These are phyloP conservation scores for Lasioglossum oenotherae DNA, from an alignment of 2,888 invertebrate genomes.

Conservation along the genomic window DNA sequence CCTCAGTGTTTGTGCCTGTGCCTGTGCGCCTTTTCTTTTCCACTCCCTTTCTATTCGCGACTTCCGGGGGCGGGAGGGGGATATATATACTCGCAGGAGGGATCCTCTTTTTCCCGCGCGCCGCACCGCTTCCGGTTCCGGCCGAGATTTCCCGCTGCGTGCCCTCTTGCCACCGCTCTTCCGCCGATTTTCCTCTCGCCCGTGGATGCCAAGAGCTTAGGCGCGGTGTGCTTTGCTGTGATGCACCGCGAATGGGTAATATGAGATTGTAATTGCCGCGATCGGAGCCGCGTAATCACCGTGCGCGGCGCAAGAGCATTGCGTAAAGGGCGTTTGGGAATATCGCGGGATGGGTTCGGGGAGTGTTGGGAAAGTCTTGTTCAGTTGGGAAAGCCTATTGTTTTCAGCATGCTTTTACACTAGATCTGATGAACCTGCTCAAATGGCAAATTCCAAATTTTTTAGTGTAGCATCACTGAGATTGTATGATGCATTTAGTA, in stretches of 20 bases:
- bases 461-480: not conserved
- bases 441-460: too few species aligned
- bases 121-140: slow-evolving; percentile 55
- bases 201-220: not conserved
- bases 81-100: not conserved
- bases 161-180: slow-evolving; percentile 7
- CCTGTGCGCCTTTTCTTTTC: slow-evolving; percentile 39
- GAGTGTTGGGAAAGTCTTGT: not conserved
- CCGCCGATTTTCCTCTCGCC: slow-evolving; percentile 42
- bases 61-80: slow-evolving; percentile 6
- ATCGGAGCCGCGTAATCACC: not conserved
- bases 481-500: not conserved
- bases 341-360: not conserved
- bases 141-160: slow-evolving; percentile 48
- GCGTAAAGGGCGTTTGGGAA: not conserved
- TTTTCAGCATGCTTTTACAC: not conserved
- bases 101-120: slow-evolving; percentile 24
- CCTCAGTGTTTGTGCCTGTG: not conserved
- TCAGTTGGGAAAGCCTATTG: not conserved
- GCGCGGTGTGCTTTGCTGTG: not conserved
- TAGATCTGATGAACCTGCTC: not conserved
- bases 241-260: not conserved
- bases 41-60: slow-evolving; percentile 52
- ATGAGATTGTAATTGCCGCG: slow-evolving; percentile 14
- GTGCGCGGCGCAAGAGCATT: not conserved